Evolutionary conservation across 2,797 vertebrate species (phyloP).

Genomic region (Centropyge bicolor): DNA sequence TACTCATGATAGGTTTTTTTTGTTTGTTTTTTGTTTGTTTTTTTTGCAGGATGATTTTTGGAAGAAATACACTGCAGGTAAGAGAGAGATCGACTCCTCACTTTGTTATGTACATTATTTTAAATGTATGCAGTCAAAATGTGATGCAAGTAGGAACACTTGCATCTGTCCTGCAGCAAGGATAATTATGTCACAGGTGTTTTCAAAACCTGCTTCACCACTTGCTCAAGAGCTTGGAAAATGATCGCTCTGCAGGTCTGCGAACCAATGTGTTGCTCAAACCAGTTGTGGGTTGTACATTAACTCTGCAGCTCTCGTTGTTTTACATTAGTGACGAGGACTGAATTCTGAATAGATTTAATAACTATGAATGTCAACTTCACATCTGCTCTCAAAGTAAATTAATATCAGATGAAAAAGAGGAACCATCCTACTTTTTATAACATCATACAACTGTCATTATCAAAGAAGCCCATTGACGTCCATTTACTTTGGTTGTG

Average conservation of each 20-base stretch:
- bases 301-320: not conserved
- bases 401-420: not conserved
- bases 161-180: not conserved
- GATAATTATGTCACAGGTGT: not conserved
- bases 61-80: slow-evolving; percentile 88
- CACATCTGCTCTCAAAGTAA: not conserved
- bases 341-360: not conserved
- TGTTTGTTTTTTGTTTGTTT: too few species aligned
- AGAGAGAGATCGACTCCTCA: slow-evolving; percentile 2
- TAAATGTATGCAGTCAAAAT: not conserved
- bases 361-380: not conserved
- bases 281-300: not conserved
- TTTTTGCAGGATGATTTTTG: slow-evolving; percentile 89
- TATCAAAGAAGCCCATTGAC: not conserved
- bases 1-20: too few species aligned
- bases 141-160: not conserved
- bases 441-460: not conserved
- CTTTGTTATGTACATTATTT: not conserved
- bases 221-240: slow-evolving; percentile 14
- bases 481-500: slow-evolving; percentile 27
- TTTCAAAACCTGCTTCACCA: slow-evolving; percentile 61
- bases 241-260: not conserved
- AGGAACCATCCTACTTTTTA: not conserved
- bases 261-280: not conserved
- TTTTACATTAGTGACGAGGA: not conserved